Evolutionary conservation across 1,140 invertebrate genomes (phyloP), one percentile per base, ranked within the genome.

Genomic region (Branchinecta lynchi): DNA sequence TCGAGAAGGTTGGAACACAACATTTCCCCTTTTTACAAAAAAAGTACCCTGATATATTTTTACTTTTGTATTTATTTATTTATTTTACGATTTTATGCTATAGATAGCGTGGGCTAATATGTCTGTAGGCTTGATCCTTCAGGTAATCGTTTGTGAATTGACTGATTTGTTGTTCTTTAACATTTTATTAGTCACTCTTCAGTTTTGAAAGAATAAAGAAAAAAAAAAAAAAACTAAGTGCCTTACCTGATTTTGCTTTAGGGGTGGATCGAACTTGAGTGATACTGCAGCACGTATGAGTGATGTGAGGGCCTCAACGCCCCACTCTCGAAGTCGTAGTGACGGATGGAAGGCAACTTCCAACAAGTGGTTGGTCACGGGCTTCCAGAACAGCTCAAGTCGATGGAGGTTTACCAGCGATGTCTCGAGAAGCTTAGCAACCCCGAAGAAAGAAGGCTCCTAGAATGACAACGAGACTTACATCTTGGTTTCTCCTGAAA

Each of bases 341-440:
- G 97, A 92, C 0, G 94, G 90, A 82, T 98, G 95, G 76, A 92
- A 90, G 77, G 94, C 97, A 44, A 96, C 93, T 82, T 98, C 93
- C 17, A 98, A 77, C 21, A 98, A 80, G 82, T 98, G 95, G 78
- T 92, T 93, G 0, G 94, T 98, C n/a, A 99, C 82, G 8, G 93
- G 93, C 74, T 89, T 84, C 96, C 96, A 99, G 66, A 98, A 83
- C 7, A 97, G 90, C 78, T 96, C 91, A 43, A 98, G 90, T 65
- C 96, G 81, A 60, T 87, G 84, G 79, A 99, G 84, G 81, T 98
- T 99, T 0, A 96, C 93, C 43, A 98, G 78, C 8, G 93, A 93
- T 8, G 93, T 98, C 82, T 99, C 96, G 12, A 98, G 80, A 12
- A 99, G 81, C 81, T 98, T 98, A 3, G 95, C 95, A 8, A 98